Percentiles rank a stretch among this genome's conserved stretches.
Evolutionary conservation across 2,113 vertebrate genomes (phyloP).

Genomic region (Pithys albifrons): DNA sequence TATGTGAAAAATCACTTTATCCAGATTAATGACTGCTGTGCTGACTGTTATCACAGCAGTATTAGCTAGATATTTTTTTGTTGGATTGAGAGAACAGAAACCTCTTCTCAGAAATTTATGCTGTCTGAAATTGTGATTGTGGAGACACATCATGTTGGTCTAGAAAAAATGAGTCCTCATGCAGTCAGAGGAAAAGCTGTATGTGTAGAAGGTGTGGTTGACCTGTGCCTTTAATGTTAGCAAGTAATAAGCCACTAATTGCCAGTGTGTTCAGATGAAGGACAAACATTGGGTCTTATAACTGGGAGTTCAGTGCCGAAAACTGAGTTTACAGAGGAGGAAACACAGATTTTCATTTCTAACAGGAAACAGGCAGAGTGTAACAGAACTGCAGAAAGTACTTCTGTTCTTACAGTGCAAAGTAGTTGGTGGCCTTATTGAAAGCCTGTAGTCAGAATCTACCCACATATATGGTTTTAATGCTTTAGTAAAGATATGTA

Average conservation of each 20-base stretch:
- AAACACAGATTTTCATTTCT: background rate
- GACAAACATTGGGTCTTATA: background rate
- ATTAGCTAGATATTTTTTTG: conserved; percentile 4
- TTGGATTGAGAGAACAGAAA: conserved; percentile 11
- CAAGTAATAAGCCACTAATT: background rate
- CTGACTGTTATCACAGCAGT: conserved; percentile 1
- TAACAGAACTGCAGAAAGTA: background rate
- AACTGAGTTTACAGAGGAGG: background rate
- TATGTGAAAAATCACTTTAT: conserved; percentile 65
- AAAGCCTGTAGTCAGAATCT: background rate
- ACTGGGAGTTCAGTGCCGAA: background rate
- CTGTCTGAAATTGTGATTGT: background rate
- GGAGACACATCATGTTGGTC: background rate
- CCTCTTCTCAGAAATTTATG: background rate
- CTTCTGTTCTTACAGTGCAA: background rate
- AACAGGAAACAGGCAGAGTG: background rate
- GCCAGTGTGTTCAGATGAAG: background rate
- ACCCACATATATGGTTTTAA: background rate
- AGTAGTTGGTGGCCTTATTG: background rate
- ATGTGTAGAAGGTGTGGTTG: background rate
- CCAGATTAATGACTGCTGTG: conserved; percentile 46
- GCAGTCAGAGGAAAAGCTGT: background rate
- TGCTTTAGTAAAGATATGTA: background rate
- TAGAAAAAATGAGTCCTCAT: background rate
- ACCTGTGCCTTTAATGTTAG: background rate